Base-by-base conservation (phyloP, 1,140 invertebrate species). In the Calliopsis andreniformis region DNA sequence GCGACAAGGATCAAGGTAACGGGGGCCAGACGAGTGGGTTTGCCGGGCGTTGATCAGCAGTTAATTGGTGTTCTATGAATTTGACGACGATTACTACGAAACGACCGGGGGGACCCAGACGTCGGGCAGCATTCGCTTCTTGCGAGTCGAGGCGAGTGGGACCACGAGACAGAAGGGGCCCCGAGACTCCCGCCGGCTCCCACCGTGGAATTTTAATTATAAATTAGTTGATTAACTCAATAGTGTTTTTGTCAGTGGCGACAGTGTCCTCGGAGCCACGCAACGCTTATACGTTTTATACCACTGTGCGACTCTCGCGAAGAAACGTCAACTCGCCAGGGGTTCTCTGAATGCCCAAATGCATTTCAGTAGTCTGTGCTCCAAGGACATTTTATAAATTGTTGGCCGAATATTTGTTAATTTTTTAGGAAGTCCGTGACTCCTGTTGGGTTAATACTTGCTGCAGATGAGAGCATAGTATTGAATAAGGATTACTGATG, bases 221-320 rank as follows among this genome's bases (percentile, higher is more conserved):
- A 92, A 92, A 92, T 92, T 92, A 92, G 91, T 92, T 92, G 91
- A 92, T 92, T 92, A 92, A 92, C 91, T 92, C 91, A 92, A 92
- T 92, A 92, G 87, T 86, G 90, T 92, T 92, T 92, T 92, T 92
- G 87, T 79, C 84, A 53, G 58, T 82, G 86, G 85, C 88, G 84
- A 89, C 89, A 89, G 86, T 87, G 87, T 89, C 85, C 87, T 86
- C 84, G 80, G 80, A 66, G 69, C 56, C 58, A 25, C 58, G 63
- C 68, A 42, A 69, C 68, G 64, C 70, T 77, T 72, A 28, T 64
- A 62, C 42, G 53, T 42, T 67, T 82, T 53, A 55, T 51, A 35
- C 68, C 63, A 42, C 51, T 75, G 80, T 68, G 71, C 72, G 78
- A 85, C 80, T 69, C 81, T 80, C 78, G 68, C 71, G 70, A 82